Evolutionary conservation across 2,797 vertebrate genomes (phyloP), one percentile per base, ranked within the genome.

Genomic region (Sardinella longiceps): DNA sequence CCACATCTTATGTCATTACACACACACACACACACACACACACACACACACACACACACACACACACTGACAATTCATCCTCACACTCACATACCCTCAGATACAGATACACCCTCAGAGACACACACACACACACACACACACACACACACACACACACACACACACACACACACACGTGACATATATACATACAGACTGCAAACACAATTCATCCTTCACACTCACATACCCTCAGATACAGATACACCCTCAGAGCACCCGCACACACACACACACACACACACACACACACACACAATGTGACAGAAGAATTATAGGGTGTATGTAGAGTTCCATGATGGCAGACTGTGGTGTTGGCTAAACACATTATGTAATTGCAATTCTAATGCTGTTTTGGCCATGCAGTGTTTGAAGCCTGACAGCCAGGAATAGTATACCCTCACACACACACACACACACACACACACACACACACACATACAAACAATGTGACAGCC

Each of bases 151-250:
- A 37, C 66, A 37, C 66, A 74, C 66, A 74, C 66, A 74, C 66
- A 74, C 30, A 39, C 30, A 74, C 30, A 74, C 66, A 74, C 28
- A 70, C 51, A 56, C 51, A 56, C 51, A 56, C 51, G n/a, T n/a
- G n/a, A 56, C 51, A 56, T 14, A 56, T 14, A 56, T 14, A 56
- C 51, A 56, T 14, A 56, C 53, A 56, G 15, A 56, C 53, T 5
- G 15, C n/a, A n/a, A n/a, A n/a, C n/a, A n/a, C 53, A 56, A n/a
- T n/a, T n/a, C 53, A 56, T 14, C 4, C 53, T n/a, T 18, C 53
- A n/a, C 53, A 56, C 53, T 5, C 53, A 56, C 3, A 56, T 11
- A 56, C 23, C 5, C 53, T 18, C 23, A 23, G 2, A 14, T 14
- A 56, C 4, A 56, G 7, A 58, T 3, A 58, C 56, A 23, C 56